Evolutionary conservation across 2,888 invertebrate genomes (phyloP), one percentile per base, ranked within the genome.

Genomic region (Ectropis crepuscularia): DNA sequence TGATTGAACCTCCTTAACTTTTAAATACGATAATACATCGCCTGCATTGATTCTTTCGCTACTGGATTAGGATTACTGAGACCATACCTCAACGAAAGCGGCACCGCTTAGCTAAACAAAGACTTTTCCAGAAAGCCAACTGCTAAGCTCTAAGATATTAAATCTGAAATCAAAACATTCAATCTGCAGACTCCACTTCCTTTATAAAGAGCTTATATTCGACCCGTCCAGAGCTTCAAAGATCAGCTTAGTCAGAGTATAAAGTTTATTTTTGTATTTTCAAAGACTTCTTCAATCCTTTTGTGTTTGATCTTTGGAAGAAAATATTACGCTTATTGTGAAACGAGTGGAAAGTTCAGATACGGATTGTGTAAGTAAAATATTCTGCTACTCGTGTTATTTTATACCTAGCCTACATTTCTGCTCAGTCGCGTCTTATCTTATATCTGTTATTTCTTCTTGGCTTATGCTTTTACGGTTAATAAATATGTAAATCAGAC

Each of bases 321-420:
- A 50, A 61, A 49, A 61, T 55, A 49, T 54, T 55, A 61, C 49
- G 43, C 49, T 61, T 54, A 45, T 61, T 54, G 49, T 55, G 38
- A 54, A 49, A 51, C 43, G 53, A 48, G 53, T 60, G 45, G 41
- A 61, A 54, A 61, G 48, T 48, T 61, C 53, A 53, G 54, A 61
- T 61, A 43, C 6, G 48, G 42, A 16, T 48, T 54, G 42, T 53
- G 36, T 12, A 41, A 47, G 11, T 53, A 12, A 49, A 49, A 50
- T 43, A 28, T 49, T 36, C 10, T 41, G 50, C 10, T 49, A 42
- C 10, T 41, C 38, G n/a, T 50, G 49, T n/a, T 51, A 9, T 41
- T 10, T 41, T 51, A 10, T 42, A 28, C 28, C 39, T 51, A 51
- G 51, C 16, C 16, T 28, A 51, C 10, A n/a, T 41, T 51, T 51